A percentile compares a stretch with the other conserved stretches of the same genome.
phyloP scores from a whole-genome alignment of 2,888 invertebrate genomes.

The Beris morrisii region DNA sequence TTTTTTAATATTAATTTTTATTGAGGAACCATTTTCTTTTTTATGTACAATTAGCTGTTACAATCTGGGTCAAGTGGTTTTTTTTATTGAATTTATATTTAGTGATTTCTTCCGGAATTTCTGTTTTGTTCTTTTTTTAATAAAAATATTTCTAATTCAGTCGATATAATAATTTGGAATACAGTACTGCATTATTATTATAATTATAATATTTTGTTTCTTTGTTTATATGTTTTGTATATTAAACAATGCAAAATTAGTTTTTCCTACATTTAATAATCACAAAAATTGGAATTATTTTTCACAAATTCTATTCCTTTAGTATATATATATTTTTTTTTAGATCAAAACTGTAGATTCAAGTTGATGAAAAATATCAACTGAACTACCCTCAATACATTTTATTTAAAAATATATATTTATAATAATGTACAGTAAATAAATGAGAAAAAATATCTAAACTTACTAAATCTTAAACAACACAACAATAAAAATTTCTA shows the following conservation, averaged over 20 bases:
- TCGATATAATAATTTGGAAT: slow-evolving; percentile 18
- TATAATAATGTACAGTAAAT: too few species aligned
- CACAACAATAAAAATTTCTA: too few species aligned
- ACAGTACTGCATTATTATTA: not conserved
- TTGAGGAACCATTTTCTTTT: slow-evolving; percentile 23
- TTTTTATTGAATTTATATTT: too few species aligned
- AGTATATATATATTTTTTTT: too few species aligned
- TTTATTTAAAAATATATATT: too few species aligned
- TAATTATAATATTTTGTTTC: slow-evolving; percentile 7
- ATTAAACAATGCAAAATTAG: not conserved
- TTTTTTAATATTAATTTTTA: slow-evolving; percentile 12
- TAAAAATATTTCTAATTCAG: slow-evolving; percentile 14
- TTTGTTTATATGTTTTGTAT: not conserved
- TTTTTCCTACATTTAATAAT: slow-evolving; percentile 17
- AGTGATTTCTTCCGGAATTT: not conserved
- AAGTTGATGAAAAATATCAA: too few species aligned
- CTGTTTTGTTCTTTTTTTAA: not conserved
- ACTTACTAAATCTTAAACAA: too few species aligned
- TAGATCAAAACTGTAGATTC: too few species aligned
- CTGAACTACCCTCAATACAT: too few species aligned
- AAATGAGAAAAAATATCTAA: too few species aligned
- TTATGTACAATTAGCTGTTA: slow-evolving; percentile 12
- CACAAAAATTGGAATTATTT: slow-evolving; percentile 22
- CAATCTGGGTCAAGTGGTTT: too few species aligned
- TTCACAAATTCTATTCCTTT: too few species aligned